Conservation (phyloP, 1,140 invertebrate species). For the Antheraea mylitta region DNA sequence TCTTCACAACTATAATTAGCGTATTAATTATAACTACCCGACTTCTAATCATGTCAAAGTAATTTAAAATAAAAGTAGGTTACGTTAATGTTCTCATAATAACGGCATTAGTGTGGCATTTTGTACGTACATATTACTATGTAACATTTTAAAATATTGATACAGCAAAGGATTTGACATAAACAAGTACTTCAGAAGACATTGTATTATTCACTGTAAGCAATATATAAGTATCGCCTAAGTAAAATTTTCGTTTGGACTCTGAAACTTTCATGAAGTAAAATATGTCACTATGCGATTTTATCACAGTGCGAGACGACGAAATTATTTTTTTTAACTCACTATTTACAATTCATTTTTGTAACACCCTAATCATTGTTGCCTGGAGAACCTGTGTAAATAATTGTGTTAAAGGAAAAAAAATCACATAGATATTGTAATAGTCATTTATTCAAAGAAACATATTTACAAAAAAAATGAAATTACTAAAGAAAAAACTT, state of each 20-base stretch:
- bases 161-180: background rate
- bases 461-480: background rate
- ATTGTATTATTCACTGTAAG: no score
- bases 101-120: background rate
- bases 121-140: background rate
- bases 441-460: background rate
- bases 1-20: background rate
- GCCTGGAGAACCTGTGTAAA: background rate
- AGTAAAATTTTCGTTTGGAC: no score
- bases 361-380: background rate
- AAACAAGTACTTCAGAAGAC: no score
- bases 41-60: background rate
- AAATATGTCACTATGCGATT: no score
- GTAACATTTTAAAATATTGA: background rate
- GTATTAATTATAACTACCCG: background rate
- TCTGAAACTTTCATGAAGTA: no score
- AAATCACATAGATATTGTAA: background rate
- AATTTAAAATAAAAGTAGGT: background rate
- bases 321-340: background rate
- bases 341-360: background rate
- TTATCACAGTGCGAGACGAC: background rate
- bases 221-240: no score
- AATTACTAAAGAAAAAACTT: background rate
- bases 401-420: background rate
- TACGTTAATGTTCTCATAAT: background rate